Conservation (phyloP, 2,113 vertebrate species). For the Tinamus guttatus region DNA sequence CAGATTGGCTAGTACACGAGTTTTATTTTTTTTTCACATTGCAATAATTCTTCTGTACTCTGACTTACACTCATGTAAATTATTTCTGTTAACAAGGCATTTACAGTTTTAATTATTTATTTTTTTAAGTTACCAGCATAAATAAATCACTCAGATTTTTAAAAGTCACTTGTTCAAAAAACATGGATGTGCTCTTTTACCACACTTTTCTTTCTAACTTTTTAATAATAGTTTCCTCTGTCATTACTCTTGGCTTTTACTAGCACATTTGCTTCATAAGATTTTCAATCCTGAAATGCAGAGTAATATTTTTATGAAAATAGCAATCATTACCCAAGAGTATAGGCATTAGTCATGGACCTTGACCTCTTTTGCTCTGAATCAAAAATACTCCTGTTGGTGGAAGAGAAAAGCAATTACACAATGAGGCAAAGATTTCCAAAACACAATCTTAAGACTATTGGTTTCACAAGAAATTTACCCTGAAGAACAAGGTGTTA, state of each 20-base stretch:
- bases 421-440: not conserved
- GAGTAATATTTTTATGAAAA: not conserved
- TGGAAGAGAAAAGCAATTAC: not conserved
- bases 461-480: not conserved
- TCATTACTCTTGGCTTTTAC: not conserved
- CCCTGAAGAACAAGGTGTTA: constrained; percentile 10
- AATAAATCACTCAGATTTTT: not conserved
- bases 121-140: not conserved
- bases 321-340: not conserved
- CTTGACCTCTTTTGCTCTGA: not conserved
- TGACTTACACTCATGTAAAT: not conserved
- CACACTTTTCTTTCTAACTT: not conserved
- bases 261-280: not conserved
- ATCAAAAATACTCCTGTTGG: not conserved
- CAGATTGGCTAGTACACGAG: not conserved
- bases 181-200: not conserved
- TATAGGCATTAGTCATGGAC: not conserved
- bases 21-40: not conserved
- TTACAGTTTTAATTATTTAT: not conserved
- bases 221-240: not conserved
- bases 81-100: not conserved
- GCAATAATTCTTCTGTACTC: not conserved
- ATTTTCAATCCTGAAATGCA: not conserved
- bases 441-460: not conserved
- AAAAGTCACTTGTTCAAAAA: not conserved